Base-by-base conservation (phyloP, 2,888 invertebrate species). In the Campaea margaritaria region DNA sequence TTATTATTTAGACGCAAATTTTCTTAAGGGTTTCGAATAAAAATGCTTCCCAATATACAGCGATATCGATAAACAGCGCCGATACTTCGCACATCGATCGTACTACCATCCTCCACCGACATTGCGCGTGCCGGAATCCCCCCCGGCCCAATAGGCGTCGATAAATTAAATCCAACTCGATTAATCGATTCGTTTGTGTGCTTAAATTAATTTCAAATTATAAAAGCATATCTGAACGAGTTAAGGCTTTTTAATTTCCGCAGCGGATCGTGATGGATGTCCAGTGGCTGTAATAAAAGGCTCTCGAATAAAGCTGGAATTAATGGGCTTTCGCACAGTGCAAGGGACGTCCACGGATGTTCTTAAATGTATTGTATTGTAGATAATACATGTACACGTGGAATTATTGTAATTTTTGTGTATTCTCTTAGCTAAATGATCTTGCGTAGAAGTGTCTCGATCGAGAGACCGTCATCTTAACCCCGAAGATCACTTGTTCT, bases 131-230 rank as follows among this genome's bases (percentile, higher is more conserved):
- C 13, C 34, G 11, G 12, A 51, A 44, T 50, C 52, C 38, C 36
- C n/a, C 10, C 12, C 12, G 27, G 36, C 27, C 31, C 50, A 51
- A 50, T 45, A 42, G 14, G 13, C 38, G 12, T 50, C 51, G 55
- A 46, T 46, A 55, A 55, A 60, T 60, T 55, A 56, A 55, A 51
- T 39, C 51, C 49, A 36, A 38, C 21, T 43, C 41, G 51, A 56
- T 55, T 61, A 61, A 55, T 56, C 51, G 55, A 50, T 44, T 61
- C 47, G 47, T 27, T 56, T 55, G 60, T 52, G 46, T 42, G 31
- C 47, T 43, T 36, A 51, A 56, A 61, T 55, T 56, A 39, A 56
- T 55, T 55, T 55, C 13, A 31, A 59, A 55, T 61, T 47, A 52
- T 48, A 31, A 56, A 55, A 45, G 49, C 44, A 27, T 34, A n/a